A percentile compares a stretch with the other conserved stretches of the same genome.
These are phyloP conservation scores for Myzus persicae DNA, from an alignment of 1,140 invertebrate species.

Conservation along the genomic window DNA sequence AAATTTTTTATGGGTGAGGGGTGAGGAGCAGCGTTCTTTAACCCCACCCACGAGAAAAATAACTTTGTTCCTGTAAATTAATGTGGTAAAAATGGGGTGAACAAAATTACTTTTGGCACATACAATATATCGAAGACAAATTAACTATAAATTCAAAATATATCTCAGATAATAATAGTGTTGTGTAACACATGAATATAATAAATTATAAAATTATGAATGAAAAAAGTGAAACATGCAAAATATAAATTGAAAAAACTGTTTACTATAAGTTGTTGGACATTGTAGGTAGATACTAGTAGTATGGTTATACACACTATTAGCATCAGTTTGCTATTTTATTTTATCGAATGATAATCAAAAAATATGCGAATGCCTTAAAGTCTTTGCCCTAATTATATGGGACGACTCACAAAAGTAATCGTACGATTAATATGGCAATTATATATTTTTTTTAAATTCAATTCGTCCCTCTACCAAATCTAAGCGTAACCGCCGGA, in stretches of 20 bases:
- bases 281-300: background rate
- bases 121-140: background rate
- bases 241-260: background rate
- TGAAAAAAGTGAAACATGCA: background rate
- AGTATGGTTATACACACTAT: background rate
- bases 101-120: too few relatives aligned
- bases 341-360: background rate
- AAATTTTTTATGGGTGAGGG: too few relatives aligned
- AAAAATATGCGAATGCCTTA: background rate
- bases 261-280: background rate
- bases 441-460: background rate
- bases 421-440: background rate
- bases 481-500: background rate
- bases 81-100: too few relatives aligned
- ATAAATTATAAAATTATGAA: background rate
- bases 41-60: too few relatives aligned
- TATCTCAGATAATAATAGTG: background rate
- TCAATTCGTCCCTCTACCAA: background rate
- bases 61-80: too few relatives aligned
- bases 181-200: too few relatives aligned
- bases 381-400: background rate
- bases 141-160: background rate
- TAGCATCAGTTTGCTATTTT: background rate
- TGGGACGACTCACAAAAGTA: background rate
- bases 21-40: too few relatives aligned